A percentile compares a stretch with the other conserved stretches of the same genome.
These are phyloP conservation scores for Ylistrum balloti DNA, from an alignment of 1,140 invertebrate genomes.

Conservation along the genomic window DNA sequence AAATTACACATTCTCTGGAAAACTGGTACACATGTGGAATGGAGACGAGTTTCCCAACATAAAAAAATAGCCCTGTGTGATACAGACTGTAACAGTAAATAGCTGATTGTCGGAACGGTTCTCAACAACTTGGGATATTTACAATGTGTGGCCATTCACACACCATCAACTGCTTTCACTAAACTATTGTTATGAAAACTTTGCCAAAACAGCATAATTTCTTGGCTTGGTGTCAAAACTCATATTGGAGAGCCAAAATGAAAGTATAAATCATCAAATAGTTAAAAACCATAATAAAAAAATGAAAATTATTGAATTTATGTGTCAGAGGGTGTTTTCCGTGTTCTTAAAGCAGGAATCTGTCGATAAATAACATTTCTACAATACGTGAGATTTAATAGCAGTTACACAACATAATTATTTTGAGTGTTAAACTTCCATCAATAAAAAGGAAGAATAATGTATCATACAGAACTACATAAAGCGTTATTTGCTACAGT, in stretches of 20 bases:
- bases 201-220: slow-evolving; percentile 35
- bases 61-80: no score
- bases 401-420: not conserved
- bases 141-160: not conserved
- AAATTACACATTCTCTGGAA: not conserved
- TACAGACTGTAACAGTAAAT: no score
- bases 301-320: not conserved
- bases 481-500: no score
- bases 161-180: slow-evolving; percentile 24
- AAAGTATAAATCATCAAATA: not conserved
- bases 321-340: not conserved
- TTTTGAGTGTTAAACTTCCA: slow-evolving; percentile 34
- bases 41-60: no score
- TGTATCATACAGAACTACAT: not conserved
- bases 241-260: not conserved
- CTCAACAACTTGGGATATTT: not conserved
- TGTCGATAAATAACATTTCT: not conserved
- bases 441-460: not conserved
- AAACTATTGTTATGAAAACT: slow-evolving; percentile 40
- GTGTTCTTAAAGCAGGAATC: not conserved
- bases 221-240: slow-evolving; percentile 37
- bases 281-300: slow-evolving; percentile 3
- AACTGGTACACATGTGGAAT: not conserved
- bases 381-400: not conserved
- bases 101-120: not conserved